phyloP scores from a whole-genome alignment of 1,140 invertebrate genomes.

The Diorhabda carinulata region DNA sequence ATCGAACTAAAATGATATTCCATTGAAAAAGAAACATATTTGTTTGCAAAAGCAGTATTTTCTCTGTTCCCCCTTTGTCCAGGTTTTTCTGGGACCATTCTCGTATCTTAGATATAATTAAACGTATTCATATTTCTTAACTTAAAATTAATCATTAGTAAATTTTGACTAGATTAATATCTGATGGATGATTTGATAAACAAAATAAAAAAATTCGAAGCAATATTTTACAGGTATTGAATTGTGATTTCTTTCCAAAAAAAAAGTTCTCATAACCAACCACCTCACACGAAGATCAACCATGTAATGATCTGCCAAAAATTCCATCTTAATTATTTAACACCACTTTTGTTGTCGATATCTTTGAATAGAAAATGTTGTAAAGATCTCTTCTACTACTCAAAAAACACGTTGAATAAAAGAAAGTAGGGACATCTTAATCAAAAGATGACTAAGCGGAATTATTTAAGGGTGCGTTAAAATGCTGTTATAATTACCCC shows the following conservation, averaged over 20 bases:
- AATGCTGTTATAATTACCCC: conserved; percentile 2
- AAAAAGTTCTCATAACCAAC: neutral
- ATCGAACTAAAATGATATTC: no score
- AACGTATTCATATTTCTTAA: no score
- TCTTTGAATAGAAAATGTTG: neutral
- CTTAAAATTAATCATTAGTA: no score
- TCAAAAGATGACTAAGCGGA: neutral
- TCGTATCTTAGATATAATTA: no score
- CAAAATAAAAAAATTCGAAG: no score
- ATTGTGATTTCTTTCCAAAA: neutral
- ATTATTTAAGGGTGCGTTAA: neutral
- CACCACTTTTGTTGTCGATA: neutral
- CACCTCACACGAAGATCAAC: neutral
- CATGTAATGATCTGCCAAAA: neutral
- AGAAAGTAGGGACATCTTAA: neutral
- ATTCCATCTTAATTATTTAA: conserved; percentile 3
- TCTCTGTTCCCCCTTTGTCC: no score
- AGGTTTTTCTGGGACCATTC: no score
- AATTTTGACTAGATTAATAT: no score
- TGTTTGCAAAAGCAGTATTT: no score
- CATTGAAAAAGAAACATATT: no score
- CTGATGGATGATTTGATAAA: no score
- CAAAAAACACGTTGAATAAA: neutral
- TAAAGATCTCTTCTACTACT: neutral
- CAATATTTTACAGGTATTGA: no score